Evolutionary conservation across 2,888 invertebrate species (phyloP).

Genomic region (Cheilosia variabilis): DNA sequence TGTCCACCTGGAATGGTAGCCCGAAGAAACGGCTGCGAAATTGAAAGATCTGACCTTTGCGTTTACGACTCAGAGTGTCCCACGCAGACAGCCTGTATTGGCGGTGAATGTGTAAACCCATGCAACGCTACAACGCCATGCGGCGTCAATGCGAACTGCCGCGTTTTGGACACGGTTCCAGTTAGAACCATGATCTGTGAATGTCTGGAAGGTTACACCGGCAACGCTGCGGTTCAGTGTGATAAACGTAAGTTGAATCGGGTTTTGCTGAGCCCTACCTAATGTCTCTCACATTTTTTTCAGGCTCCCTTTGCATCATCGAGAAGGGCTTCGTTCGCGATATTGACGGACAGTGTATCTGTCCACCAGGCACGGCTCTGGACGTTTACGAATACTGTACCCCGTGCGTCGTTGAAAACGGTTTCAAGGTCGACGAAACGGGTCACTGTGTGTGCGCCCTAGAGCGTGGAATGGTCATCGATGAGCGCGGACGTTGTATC

Average conservation of each 20-base stretch:
- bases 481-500: constrained; percentile 90
- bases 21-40: constrained; percentile 86
- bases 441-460: constrained; percentile 93
- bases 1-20: constrained; percentile 91
- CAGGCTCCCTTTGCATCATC: constrained; percentile 86
- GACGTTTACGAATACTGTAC: constrained; percentile 91
- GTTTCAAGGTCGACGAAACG: constrained; percentile 89
- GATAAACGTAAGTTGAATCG: constrained; percentile 87
- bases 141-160: constrained; percentile 91
- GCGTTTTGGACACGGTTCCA: constrained; percentile 91
- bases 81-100: constrained; percentile 92
- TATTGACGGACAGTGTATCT: constrained; percentile 88
- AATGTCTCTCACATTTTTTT: constrained; percentile 36
- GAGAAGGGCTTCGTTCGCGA: constrained; percentile 88
- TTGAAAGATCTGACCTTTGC: constrained; percentile 87
- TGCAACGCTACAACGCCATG: constrained; percentile 92
- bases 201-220: constrained; percentile 93
- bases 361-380: constrained; percentile 90
- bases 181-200: constrained; percentile 95
- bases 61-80: constrained; percentile 92
- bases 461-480: constrained; percentile 90
- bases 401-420: constrained; percentile 89
- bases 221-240: constrained; percentile 93
- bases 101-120: constrained; percentile 92
- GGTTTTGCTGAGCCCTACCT: not conserved